Conservation (phyloP, 1,140 invertebrate genomes). For the Camponotus floridanus region DNA sequence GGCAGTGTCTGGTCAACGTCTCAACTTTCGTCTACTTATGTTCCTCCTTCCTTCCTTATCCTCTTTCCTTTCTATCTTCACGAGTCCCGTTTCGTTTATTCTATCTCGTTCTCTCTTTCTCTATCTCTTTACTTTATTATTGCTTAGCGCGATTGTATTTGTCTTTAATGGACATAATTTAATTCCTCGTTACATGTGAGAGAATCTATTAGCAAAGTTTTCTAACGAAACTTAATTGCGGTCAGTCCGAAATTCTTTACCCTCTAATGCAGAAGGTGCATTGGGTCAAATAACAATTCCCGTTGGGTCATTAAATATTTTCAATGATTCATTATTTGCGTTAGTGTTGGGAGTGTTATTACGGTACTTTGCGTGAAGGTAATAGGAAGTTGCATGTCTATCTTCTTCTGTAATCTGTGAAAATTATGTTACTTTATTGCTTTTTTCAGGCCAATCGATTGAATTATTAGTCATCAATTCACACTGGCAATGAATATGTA, state of each 20-base stretch:
- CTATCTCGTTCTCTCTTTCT: background rate
- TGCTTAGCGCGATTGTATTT: background rate
- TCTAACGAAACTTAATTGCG: slow-evolving; percentile 35
- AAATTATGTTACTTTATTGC: background rate
- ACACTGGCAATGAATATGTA: background rate
- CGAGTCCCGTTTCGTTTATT: background rate
- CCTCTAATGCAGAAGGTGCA: background rate
- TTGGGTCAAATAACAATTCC: slow-evolving; percentile 8
- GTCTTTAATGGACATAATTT: slow-evolving; percentile 31
- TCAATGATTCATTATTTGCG: slow-evolving; percentile 34
- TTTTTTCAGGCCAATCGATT: background rate
- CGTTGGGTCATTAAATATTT: slow-evolving; percentile 8
- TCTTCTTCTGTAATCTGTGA: background rate
- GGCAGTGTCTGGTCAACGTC: slow-evolving; percentile 33
- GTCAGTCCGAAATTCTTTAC: background rate
- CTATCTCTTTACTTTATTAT: background rate
- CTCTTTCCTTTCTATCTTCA: background rate
- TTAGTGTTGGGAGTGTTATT: background rate
- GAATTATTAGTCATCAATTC: background rate
- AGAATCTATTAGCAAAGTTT: background rate
- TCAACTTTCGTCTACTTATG: slow-evolving; percentile 33
- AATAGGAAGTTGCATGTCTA: background rate
- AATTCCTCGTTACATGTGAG: slow-evolving; percentile 35
- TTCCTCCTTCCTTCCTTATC: background rate
- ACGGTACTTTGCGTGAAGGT: slow-evolving; percentile 1